phyloP scores from a whole-genome alignment of 2,888 invertebrate genomes.

The Frankliniella intonsa region DNA sequence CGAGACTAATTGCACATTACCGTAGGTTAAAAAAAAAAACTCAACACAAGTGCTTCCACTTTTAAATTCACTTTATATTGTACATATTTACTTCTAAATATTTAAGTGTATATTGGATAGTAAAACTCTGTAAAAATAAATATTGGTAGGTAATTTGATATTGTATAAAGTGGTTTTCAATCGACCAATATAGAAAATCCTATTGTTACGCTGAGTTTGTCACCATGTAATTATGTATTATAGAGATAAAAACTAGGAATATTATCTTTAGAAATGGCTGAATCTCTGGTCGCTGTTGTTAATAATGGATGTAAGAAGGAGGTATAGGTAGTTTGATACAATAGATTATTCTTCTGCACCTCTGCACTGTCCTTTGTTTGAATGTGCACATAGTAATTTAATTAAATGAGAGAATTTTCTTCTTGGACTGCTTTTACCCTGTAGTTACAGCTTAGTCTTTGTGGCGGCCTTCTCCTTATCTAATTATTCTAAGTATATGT shows the following conservation, averaged over 20 bases:
- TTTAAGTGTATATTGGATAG: neutral
- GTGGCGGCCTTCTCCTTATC: neutral
- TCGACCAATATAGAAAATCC: neutral
- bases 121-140: constrained; percentile 8
- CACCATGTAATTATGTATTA: constrained; percentile 1
- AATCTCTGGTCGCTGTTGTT: constrained; percentile 13
- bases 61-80: constrained; percentile 24
- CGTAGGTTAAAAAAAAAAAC: constrained; percentile 5
- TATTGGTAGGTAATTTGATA: constrained; percentile 13
- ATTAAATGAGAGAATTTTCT: neutral
- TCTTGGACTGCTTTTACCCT: neutral
- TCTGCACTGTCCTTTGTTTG: neutral
- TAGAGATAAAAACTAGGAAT: neutral
- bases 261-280: neutral
- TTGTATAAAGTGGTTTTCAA: neutral
- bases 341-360: neutral
- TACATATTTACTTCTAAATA: neutral
- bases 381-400: neutral
- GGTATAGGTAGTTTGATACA: neutral
- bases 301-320: neutral
- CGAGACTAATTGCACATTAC: constrained; percentile 13
- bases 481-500: neutral
- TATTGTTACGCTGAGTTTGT: neutral
- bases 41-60: constrained; percentile 24
- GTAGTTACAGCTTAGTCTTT: neutral